Base-by-base conservation (phyloP, 2,888 invertebrate species). In the Epinotia nisella region DNA sequence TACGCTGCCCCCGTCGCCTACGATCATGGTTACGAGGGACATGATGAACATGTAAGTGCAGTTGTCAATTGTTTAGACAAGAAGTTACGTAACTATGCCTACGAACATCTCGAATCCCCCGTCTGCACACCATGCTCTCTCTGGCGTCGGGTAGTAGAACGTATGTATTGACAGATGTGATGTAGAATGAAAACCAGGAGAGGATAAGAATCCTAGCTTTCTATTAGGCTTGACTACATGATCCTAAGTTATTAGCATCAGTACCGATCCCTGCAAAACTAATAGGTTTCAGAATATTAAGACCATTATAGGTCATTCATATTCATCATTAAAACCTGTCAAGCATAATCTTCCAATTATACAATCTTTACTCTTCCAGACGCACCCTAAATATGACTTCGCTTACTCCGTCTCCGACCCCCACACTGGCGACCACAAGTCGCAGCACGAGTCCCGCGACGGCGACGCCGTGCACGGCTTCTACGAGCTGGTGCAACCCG, bases 401-500 rank as follows among this genome's bases (percentile, higher is more conserved):
- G 90, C 88, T 41, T 94, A 94, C 84, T 94, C 94, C 72, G 94
- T 94, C 53, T 82, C 92, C 10, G 94, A 94, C 83, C 92, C 92
- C 10, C 94, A 94, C 85, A 94, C 94, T 77, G 94, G 94, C 55
- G 94, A 94, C 87, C 89, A 92, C 83, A 94, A 94, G 84, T 86
- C 89, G 15, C 94, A 94, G 85, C 93, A 94, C 78, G 94, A 94
- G 84, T 84, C 83, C 77, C 90, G 92, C 77, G 94, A 94, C 76
- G 94, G 94, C 41, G 94, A 94, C 80, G 88, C 85, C 21, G 94
- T 94, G 24, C 93, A 94, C 77, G 94, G 94, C 19, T 85, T 81
- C 79, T 94, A 94, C 87, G 90, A 92, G 2, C 85, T 94, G 70
- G 89, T 94, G 66, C 94, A 94, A 83, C 93, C 94, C 68, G 94